Evolutionary conservation across 1,140 invertebrate genomes (phyloP).

Genomic region (Cydia strobilella): DNA sequence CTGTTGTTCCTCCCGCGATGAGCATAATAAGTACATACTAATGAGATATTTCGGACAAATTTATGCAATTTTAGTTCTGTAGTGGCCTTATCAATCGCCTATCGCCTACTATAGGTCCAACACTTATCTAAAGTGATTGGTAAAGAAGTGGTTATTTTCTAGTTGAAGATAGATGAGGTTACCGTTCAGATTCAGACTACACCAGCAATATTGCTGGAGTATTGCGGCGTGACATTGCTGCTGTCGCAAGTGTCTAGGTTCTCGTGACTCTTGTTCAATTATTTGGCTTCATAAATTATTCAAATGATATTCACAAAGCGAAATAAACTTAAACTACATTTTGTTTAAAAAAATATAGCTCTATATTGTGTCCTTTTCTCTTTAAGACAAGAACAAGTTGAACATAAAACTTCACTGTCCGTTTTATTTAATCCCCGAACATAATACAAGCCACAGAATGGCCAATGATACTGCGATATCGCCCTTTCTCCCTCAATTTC

Average conservation of each 20-base stretch:
- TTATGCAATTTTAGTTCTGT: no score
- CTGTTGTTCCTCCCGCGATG: conserved; percentile 16
- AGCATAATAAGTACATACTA: background rate
- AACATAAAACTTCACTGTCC: background rate
- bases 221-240: no score
- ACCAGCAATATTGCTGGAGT: no score
- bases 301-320: background rate
- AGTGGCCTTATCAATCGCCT: no score
- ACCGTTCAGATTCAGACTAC: no score
- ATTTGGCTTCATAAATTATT: no score
- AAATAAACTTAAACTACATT: background rate
- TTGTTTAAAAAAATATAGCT: background rate
- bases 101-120: no score
- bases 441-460: background rate
- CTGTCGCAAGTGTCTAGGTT: no score
- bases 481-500: background rate
- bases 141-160: no score
- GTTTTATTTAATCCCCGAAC: background rate
- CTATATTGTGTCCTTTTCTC: background rate
- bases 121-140: no score
- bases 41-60: background rate
- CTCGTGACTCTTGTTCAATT: no score
- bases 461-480: background rate
- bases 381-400: conserved; percentile 9
- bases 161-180: no score